Evolutionary conservation across 1,140 invertebrate genomes (phyloP).

Genomic region (Trichomalopsis sarcophagae): DNA sequence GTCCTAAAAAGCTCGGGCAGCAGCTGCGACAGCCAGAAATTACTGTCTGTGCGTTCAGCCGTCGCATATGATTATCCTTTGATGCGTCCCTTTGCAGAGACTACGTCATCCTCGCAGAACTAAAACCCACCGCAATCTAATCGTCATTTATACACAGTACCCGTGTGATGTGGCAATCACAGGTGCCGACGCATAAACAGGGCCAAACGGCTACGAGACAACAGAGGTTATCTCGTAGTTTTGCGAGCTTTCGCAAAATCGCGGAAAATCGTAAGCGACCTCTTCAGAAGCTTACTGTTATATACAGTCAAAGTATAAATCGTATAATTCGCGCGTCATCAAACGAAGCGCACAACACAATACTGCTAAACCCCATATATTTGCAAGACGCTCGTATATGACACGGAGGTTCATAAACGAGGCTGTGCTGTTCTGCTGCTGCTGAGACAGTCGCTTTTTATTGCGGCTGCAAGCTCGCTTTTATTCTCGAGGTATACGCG

Average conservation of each 20-base stretch:
- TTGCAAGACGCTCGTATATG: neutral
- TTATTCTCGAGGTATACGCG: neutral
- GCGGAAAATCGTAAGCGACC: too few relatives aligned
- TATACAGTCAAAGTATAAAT: too few relatives aligned
- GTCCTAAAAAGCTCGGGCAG: too few relatives aligned
- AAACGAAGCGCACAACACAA: too few relatives aligned
- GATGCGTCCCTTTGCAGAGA: neutral
- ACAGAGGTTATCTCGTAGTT: too few relatives aligned
- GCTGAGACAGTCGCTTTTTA: neutral
- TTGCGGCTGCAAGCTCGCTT: neutral
- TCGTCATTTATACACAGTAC: neutral
- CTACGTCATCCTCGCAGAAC: neutral
- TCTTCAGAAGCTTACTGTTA: too few relatives aligned
- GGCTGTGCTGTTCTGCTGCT: neutral
- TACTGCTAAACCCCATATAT: neutral
- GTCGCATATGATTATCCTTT: neutral
- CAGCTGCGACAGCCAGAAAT: neutral
- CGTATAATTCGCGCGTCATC: too few relatives aligned
- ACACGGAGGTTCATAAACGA: neutral
- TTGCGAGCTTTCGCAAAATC: too few relatives aligned
- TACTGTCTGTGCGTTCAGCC: neutral
- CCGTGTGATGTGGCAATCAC: too few relatives aligned
- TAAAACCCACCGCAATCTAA: neutral
- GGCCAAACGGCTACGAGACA: too few relatives aligned
- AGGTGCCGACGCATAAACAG: neutral